These are phyloP conservation scores for Nannoperca obscura DNA, from an alignment of 2,797 vertebrate genomes.

Conservation along the genomic window DNA sequence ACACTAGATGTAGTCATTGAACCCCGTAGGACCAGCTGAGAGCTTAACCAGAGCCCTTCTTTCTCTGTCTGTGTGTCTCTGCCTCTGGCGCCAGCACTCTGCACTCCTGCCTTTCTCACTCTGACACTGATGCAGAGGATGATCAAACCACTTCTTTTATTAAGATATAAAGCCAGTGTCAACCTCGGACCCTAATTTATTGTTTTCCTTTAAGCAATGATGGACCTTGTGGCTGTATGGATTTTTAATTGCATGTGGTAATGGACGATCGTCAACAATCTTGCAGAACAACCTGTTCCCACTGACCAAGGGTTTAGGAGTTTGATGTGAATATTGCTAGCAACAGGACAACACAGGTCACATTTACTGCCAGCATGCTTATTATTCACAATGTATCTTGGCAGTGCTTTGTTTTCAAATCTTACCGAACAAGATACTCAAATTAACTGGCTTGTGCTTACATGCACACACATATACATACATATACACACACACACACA, in stretches of 20 bases:
- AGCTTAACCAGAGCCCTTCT: slow-evolving; percentile 53
- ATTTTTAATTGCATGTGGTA: slow-evolving; percentile 63
- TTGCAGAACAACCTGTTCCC: slow-evolving; percentile 33
- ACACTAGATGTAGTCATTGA: slow-evolving; percentile 50
- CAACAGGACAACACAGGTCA: slow-evolving; percentile 17
- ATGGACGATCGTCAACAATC: slow-evolving; percentile 39
- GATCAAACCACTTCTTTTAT: slow-evolving; percentile 62
- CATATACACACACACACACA: too few relatives aligned
- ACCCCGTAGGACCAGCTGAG: slow-evolving; percentile 45
- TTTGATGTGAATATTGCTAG: slow-evolving; percentile 23
- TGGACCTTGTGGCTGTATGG: slow-evolving; percentile 51
- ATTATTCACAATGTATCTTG: slow-evolving; percentile 27
- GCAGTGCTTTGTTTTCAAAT: slow-evolving; percentile 53
- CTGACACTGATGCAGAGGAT: slow-evolving; percentile 74
- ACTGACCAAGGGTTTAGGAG: neutral
- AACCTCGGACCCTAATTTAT: slow-evolving; percentile 53
- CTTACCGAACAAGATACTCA: slow-evolving; percentile 41
- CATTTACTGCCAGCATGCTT: slow-evolving; percentile 38
- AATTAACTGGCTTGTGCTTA: slow-evolving; percentile 2
- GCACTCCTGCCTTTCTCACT: slow-evolving; percentile 51
- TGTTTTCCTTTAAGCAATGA: slow-evolving; percentile 40
- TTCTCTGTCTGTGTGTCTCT: slow-evolving; percentile 45
- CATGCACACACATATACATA: too few relatives aligned
- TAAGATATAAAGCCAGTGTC: slow-evolving; percentile 60
- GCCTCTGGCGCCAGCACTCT: slow-evolving; percentile 73